Conservation (phyloP, 1,140 invertebrate species). For the Pachyrhynchus sulphureomaculatus region DNA sequence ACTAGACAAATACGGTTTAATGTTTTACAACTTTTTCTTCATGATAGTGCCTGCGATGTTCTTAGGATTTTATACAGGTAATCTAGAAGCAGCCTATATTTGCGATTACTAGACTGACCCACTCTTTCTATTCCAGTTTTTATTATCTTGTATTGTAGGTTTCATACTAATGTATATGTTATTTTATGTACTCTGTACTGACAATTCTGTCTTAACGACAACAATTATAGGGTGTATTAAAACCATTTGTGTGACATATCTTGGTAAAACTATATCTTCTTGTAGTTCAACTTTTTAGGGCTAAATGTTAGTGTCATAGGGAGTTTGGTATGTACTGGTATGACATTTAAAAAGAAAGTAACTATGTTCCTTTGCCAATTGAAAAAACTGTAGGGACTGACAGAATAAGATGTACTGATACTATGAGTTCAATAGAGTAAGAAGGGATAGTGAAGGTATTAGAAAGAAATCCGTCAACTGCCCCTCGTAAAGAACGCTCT, state of each 20-base stretch:
- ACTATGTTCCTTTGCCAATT: constrained; percentile 48
- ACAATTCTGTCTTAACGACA: constrained; percentile 97
- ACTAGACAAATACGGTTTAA: constrained; percentile 92
- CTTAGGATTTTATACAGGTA: constrained; percentile 76
- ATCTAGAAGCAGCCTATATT: constrained; percentile 67
- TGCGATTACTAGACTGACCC: constrained; percentile 75
- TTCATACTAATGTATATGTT: constrained; percentile 93
- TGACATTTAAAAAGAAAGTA: constrained; percentile 68
- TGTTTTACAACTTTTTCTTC: constrained; percentile 97
- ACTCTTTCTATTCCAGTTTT: constrained; percentile 81
- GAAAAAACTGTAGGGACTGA: constrained; percentile 24
- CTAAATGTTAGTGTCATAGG: constrained; percentile 86
- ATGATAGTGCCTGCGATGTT: constrained; percentile 83
- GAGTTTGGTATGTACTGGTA: constrained; percentile 77
- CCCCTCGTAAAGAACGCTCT: too few relatives aligned
- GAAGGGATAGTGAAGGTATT: too few relatives aligned
- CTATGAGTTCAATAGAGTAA: not conserved
- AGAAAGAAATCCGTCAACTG: too few relatives aligned
- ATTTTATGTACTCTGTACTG: constrained; percentile 92
- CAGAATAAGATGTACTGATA: constrained; percentile 13
- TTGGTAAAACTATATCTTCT: constrained; percentile 97
- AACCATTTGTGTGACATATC: constrained; percentile 86
- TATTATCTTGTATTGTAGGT: constrained; percentile 93
- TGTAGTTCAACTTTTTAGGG: constrained; percentile 90
- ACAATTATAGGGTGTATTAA: constrained; percentile 98